These are phyloP conservation scores for Nudaria mundana DNA, from an alignment of 2,888 invertebrate species.

Conservation along the genomic window DNA sequence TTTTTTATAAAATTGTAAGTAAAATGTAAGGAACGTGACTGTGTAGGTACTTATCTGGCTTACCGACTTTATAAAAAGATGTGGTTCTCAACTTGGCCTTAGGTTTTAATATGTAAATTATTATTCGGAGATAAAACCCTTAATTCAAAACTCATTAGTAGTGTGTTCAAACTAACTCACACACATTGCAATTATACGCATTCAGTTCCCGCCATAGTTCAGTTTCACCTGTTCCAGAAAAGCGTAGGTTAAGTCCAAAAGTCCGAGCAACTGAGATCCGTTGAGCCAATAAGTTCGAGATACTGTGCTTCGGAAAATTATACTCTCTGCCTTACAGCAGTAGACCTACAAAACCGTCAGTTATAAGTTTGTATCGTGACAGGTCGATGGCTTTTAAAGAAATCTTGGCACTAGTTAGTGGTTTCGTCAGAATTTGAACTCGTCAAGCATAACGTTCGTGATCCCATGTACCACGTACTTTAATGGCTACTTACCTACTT, in stretches of 20 bases:
- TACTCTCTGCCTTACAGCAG: constrained; percentile 34
- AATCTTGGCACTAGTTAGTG: constrained; percentile 68
- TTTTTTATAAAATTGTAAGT: no score
- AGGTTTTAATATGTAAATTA: no score
- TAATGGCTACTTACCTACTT: constrained; percentile 2
- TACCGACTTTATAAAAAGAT: no score
- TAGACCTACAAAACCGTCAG: constrained; percentile 12
- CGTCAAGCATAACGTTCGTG: constrained; percentile 60
- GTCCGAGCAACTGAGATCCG: constrained; percentile 33
- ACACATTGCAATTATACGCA: constrained; percentile 25
- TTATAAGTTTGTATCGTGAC: constrained; percentile 37
- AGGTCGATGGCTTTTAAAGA: constrained; percentile 74
- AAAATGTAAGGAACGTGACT: no score
- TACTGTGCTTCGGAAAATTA: constrained; percentile 18
- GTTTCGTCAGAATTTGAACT: constrained; percentile 71
- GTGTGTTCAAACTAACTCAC: no score
- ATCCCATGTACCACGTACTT: constrained; percentile 15
- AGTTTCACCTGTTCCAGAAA: constrained; percentile 43
- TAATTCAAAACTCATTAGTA: no score
- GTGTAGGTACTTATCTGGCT: constrained; percentile 8
- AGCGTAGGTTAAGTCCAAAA: constrained; percentile 50
- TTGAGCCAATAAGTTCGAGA: constrained; percentile 1
- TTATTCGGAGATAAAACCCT: no score
- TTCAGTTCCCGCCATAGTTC: constrained; percentile 42
- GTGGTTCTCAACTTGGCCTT: no score